phyloP scores from a whole-genome alignment of 2,797 vertebrate species.

The Falco berigora region DNA sequence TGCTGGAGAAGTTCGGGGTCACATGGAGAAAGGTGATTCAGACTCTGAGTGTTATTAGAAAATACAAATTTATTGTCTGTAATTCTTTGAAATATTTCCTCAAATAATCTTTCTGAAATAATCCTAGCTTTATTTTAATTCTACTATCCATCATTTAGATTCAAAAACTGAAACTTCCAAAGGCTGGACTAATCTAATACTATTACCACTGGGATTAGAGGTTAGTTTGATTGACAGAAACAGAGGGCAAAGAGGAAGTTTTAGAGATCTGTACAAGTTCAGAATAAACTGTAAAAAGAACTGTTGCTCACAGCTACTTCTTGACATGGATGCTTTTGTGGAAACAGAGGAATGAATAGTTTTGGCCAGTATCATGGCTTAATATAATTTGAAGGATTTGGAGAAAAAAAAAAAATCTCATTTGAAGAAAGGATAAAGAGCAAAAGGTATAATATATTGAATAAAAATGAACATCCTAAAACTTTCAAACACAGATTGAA shows the following conservation, averaged over 20 bases:
- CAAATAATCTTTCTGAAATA: not conserved
- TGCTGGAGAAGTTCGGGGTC: slow-evolving; percentile 31
- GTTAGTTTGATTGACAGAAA: not conserved
- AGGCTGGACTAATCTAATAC: not conserved
- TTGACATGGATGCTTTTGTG: not conserved
- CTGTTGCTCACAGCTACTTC: not conserved
- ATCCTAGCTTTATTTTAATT: slow-evolving; percentile 3
- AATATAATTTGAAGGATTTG: not conserved
- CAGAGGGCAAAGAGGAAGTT: not conserved
- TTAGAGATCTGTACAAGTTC: not conserved
- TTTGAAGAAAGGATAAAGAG: not conserved
- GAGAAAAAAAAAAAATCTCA: not conserved
- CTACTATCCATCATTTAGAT: not conserved
- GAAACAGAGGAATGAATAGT: not conserved
- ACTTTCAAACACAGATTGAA: not conserved
- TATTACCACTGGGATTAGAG: not conserved
- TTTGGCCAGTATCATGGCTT: not conserved
- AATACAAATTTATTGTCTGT: not conserved
- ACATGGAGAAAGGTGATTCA: slow-evolving; percentile 32
- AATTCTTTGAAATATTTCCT: slow-evolving; percentile 32
- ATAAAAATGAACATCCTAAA: not conserved
- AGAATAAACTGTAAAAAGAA: not conserved
- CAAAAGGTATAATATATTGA: not conserved
- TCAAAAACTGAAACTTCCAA: not conserved
- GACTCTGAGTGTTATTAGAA: slow-evolving; percentile 30